phyloP scores from a whole-genome alignment of 64 coral and sea anemone species.

The Dendronephthya gigantea region DNA sequence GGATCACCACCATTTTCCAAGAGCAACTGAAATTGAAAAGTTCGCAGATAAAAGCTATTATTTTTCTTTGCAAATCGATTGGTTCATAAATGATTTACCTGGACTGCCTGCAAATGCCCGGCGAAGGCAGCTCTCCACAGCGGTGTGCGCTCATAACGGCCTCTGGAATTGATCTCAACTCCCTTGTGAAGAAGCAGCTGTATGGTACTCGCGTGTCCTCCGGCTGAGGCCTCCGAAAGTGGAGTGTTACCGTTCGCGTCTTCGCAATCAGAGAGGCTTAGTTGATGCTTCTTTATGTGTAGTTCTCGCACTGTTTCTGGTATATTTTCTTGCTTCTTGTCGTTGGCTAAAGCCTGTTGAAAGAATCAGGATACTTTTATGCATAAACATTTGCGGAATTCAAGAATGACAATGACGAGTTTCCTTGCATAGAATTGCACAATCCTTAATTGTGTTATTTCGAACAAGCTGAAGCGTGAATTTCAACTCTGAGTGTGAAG shows the following conservation, averaged over 20 bases:
- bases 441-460: too few relatives aligned
- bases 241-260: slow-evolving; percentile 96
- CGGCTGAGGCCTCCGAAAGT: slow-evolving; percentile 75
- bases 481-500: too few relatives aligned
- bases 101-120: slow-evolving; percentile 81
- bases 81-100: slow-evolving; percentile 41
- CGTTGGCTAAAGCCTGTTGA: slow-evolving; percentile 67
- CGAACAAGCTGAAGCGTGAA: too few relatives aligned
- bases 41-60: too few relatives aligned
- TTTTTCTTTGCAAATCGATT: too few relatives aligned
- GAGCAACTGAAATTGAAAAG: slow-evolving; percentile 39
- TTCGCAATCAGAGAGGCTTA: slow-evolving; percentile 64
- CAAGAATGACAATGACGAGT: too few relatives aligned
- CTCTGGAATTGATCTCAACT: slow-evolving; percentile 64
- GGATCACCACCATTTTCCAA: slow-evolving; percentile 89
- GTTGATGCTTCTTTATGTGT: slow-evolving; percentile 56
- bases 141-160: slow-evolving; percentile 71
- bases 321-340: slow-evolving; percentile 46
- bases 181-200: slow-evolving; percentile 61
- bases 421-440: too few relatives aligned
- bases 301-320: slow-evolving; percentile 53
- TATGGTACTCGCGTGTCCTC: slow-evolving; percentile 73
- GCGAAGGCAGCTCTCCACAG: slow-evolving; percentile 92
- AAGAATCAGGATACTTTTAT: too few relatives aligned
- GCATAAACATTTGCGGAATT: too few relatives aligned